These are phyloP conservation scores for Lithophane ornitopus DNA, from an alignment of 2,888 invertebrate genomes.

Conservation along the genomic window DNA sequence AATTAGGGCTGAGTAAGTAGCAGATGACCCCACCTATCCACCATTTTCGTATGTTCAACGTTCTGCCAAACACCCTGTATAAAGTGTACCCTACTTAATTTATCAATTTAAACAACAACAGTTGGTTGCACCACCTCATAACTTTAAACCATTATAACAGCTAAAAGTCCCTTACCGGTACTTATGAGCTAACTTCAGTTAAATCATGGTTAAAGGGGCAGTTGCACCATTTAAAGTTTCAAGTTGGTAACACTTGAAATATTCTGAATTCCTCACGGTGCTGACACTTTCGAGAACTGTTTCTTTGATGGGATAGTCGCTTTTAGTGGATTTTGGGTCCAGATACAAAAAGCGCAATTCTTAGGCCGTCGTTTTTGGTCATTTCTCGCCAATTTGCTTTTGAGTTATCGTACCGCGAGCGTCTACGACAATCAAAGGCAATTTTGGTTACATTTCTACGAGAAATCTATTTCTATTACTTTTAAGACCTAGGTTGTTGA, in stretches of 20 bases:
- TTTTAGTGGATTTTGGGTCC: not conserved
- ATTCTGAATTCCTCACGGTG: slow-evolving; percentile 9
- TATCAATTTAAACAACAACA: slow-evolving; percentile 8
- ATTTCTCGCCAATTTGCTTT: not conserved
- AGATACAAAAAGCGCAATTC: slow-evolving; percentile 1
- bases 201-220: slow-evolving; percentile 24
- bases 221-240: slow-evolving; percentile 44
- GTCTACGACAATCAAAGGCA: not conserved
- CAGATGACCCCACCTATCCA: too few relatives aligned
- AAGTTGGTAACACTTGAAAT: slow-evolving; percentile 45
- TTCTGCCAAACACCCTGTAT: too few relatives aligned
- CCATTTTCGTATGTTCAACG: too few relatives aligned
- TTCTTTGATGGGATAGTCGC: not conserved
- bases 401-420: not conserved
- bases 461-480: not conserved
- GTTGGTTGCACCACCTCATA: slow-evolving; percentile 27
- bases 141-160: slow-evolving; percentile 27
- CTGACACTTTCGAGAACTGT: slow-evolving; percentile 20
- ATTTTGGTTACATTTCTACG: not conserved
- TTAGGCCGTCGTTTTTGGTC: not conserved
- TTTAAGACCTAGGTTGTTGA: not conserved
- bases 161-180: slow-evolving; percentile 23
- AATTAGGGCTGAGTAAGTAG: too few relatives aligned
- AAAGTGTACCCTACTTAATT: slow-evolving; percentile 16
- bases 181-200: slow-evolving; percentile 29